Percentiles rank a stretch among this genome's conserved stretches.
These are phyloP conservation scores for Volucella inanis DNA, from an alignment of 2,888 invertebrate genomes.

Conservation along the genomic window DNA sequence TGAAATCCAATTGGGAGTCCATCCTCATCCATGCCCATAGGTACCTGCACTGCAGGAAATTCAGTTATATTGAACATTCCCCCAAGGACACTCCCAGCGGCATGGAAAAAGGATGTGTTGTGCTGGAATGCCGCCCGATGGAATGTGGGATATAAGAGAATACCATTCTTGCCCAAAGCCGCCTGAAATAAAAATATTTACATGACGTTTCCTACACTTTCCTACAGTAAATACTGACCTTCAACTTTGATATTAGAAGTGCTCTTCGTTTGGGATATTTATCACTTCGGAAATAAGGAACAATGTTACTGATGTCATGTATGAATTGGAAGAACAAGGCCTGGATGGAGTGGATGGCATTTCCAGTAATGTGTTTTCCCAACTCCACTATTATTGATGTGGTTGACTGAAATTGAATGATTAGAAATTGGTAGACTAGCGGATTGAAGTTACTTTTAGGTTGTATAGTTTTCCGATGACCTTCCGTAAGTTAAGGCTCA, in stretches of 20 bases:
- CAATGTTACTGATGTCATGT: constrained; percentile 7
- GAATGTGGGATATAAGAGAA: constrained; percentile 89
- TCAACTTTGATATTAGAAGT: constrained; percentile 37
- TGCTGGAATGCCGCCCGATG: constrained; percentile 87
- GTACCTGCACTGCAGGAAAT: constrained; percentile 90
- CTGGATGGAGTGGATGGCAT: constrained; percentile 37
- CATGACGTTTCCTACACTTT: neutral
- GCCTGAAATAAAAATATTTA: constrained; percentile 70
- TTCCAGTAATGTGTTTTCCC: constrained; percentile 51
- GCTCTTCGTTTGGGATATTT: constrained; percentile 38
- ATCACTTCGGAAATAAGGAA: constrained; percentile 14
- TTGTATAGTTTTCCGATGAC: constrained; percentile 43
- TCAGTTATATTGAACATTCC: constrained; percentile 85
- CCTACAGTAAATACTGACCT: constrained; percentile 25
- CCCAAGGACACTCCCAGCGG: constrained; percentile 77
- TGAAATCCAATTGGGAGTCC: constrained; percentile 91
- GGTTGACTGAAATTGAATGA: constrained; percentile 22
- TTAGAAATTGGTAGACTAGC: neutral
- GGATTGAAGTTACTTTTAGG: neutral
- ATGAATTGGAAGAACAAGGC: constrained; percentile 54
- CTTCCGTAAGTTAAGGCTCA: constrained; percentile 33
- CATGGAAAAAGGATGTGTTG: constrained; percentile 85
- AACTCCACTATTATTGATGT: constrained; percentile 39
- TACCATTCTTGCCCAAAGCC: constrained; percentile 87
- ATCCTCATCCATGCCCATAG: constrained; percentile 86